phyloP scores from a whole-genome alignment of 2,888 invertebrate species.

The Julus scanicus region DNA sequence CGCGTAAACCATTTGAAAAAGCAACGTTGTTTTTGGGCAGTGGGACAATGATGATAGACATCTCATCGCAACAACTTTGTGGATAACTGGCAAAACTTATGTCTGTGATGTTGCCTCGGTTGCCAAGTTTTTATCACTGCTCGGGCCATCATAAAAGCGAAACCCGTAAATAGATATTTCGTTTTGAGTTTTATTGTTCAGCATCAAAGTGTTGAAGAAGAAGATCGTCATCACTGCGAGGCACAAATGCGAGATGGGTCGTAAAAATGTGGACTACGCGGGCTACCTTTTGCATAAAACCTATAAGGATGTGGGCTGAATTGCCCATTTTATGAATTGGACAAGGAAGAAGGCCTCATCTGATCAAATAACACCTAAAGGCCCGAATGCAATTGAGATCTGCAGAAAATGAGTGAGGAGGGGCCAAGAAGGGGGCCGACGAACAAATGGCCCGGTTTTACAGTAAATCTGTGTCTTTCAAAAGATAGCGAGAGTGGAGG shows the following conservation, averaged over 20 bases:
- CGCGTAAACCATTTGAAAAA: neutral
- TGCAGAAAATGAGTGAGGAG: neutral
- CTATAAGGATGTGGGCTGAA: constrained; percentile 40
- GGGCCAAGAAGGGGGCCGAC: neutral
- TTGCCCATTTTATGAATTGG: constrained; percentile 44
- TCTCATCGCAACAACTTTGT: neutral
- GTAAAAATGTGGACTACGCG: constrained; percentile 15
- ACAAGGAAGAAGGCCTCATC: neutral
- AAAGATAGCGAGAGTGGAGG: constrained; percentile 25
- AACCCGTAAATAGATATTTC: constrained; percentile 47
- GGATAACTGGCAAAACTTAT: neutral
- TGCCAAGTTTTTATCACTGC: constrained; percentile 13
- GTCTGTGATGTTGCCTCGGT: neutral
- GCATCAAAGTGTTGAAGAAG: constrained; percentile 45
- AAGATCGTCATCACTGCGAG: constrained; percentile 43
- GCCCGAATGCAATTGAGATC: constrained; percentile 32
- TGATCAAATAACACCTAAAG: constrained; percentile 41
- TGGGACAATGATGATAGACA: constrained; percentile 1
- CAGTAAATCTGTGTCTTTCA: constrained; percentile 45
- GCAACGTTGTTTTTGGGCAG: neutral
- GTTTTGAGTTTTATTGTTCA: constrained; percentile 44
- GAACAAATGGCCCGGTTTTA: constrained; percentile 41
- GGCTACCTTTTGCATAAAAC: constrained; percentile 36
- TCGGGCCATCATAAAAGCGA: constrained; percentile 33
- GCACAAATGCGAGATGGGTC: constrained; percentile 44